phyloP scores from a whole-genome alignment of 2,888 invertebrate genomes.

The Mythimna pallens region DNA sequence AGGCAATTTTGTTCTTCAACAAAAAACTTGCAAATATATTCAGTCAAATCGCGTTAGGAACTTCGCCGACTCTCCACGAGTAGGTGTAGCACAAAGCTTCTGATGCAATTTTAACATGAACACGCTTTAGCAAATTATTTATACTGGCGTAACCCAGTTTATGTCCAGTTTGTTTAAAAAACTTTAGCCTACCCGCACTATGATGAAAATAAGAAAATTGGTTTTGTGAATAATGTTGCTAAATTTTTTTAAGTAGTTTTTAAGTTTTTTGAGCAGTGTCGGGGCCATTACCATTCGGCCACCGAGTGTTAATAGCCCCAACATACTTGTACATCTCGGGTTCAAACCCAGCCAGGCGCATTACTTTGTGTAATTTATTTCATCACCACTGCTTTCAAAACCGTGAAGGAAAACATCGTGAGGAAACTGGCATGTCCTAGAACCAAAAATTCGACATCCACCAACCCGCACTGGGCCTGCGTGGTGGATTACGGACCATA shows the following conservation, averaged over 20 bases:
- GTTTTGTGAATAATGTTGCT: constrained; percentile 15
- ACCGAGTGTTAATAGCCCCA: too few relatives aligned
- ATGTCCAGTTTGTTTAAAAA: constrained; percentile 60
- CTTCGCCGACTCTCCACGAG: constrained; percentile 60
- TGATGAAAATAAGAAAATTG: constrained; percentile 35
- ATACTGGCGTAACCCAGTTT: constrained; percentile 67
- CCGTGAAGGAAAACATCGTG: too few relatives aligned
- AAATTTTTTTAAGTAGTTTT: neutral
- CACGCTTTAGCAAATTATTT: constrained; percentile 67
- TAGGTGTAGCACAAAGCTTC: constrained; percentile 70
- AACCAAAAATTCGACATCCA: too few relatives aligned
- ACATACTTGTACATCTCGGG: too few relatives aligned
- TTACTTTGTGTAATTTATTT: too few relatives aligned
- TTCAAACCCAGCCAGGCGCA: too few relatives aligned
- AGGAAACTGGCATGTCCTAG: too few relatives aligned
- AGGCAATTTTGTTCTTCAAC: constrained; percentile 42
- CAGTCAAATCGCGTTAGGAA: constrained; percentile 67
- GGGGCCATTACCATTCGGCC: too few relatives aligned
- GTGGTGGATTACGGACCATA: too few relatives aligned
- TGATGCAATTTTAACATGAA: constrained; percentile 69
- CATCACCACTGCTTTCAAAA: too few relatives aligned
- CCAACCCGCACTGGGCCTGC: too few relatives aligned
- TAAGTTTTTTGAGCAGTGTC: too few relatives aligned
- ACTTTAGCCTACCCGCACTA: constrained; percentile 31
- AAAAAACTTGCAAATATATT: constrained; percentile 63